Base-by-base conservation (phyloP, 2,113 vertebrate species). In the Chlorodrepanis virens region DNA sequence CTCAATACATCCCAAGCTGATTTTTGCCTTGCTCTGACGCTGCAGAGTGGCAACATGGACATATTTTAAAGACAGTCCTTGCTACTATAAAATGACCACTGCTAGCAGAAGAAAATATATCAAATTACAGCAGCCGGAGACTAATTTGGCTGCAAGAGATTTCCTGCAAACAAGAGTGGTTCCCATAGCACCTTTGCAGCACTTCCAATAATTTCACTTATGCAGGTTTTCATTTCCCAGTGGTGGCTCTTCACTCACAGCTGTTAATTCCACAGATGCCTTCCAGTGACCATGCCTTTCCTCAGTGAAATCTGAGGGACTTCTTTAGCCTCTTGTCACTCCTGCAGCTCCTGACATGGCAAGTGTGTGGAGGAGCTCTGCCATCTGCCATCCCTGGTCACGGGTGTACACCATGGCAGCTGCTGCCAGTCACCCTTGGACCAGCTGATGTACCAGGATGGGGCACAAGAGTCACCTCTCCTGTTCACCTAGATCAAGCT, bases 351-450 rank as follows among this genome's bases (percentile, higher is more conserved):
- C 47, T 56, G 40, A 61, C 21, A 53, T 0, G 13, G 63, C 56
- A 64, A 13, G 44, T 22, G 6, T 59, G 63, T 14, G 50, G 39
- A 70, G 50, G 39, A 64, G 39, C 69, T 85, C 33, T 81, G 69
- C 29, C 37, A 57, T 21, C 4, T 5, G 0, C 53, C 1, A 0
- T 80, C 56, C 22, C 14, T 4, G 12, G 47, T 65, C 61, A 57
- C 12, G n/a, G n/a, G 29, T 16, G 10, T 35, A 28, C 0, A 0
- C n/a, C 29, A 4, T 6, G 21, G 39, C 81, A 69, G 56, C 15
- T 37, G 42, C 74, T 69, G 42, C 21, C 12, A 9, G 53, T 35
- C 25, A 47, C 50, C 44, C 49, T 70, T 1, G 0, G 12, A 52
- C 28, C 68, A 89, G 37, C 22, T 69, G 56, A 28, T 28, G 28